phyloP scores from a whole-genome alignment of 2,113 vertebrate genomes.

The Leiothrix lutea region DNA sequence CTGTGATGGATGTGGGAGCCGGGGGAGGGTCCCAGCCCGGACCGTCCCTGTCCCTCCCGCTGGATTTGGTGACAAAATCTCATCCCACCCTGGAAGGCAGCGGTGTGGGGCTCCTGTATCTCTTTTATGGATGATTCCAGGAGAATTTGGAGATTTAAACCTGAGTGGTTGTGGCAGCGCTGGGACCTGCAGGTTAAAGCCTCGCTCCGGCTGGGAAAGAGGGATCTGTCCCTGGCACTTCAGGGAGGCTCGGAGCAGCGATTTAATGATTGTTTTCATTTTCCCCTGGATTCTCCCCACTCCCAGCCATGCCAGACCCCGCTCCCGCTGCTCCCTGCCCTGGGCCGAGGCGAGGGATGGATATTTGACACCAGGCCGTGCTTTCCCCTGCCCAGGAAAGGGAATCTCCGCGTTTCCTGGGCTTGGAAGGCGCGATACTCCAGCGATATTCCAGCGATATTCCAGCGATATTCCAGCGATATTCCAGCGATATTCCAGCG shows the following conservation, averaged over 20 bases:
- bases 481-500: conserved; percentile 78
- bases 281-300: fast-evolving
- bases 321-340: not conserved
- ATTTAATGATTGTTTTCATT: fast-evolving
- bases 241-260: fast-evolving
- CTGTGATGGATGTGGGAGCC: not conserved
- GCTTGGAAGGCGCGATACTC: conserved; percentile 70
- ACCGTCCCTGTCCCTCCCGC: fast-evolving
- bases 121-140: fast-evolving
- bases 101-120: too few species aligned
- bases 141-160: fast-evolving
- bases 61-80: fast-evolving
- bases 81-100: not conserved
- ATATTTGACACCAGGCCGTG: conserved; percentile 58
- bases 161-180: not conserved
- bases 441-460: conserved; percentile 17
- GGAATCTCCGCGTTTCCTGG: not conserved
- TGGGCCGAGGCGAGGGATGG: conserved; percentile 38
- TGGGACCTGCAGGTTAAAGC: not conserved
- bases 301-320: not conserved
- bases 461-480: conserved; percentile 74
- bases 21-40: not conserved
- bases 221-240: fast-evolving
- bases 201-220: too few species aligned
- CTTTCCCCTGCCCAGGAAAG: not conserved